phyloP scores from a whole-genome alignment of 2,113 vertebrate species.

The Ictalurus furcatus region DNA sequence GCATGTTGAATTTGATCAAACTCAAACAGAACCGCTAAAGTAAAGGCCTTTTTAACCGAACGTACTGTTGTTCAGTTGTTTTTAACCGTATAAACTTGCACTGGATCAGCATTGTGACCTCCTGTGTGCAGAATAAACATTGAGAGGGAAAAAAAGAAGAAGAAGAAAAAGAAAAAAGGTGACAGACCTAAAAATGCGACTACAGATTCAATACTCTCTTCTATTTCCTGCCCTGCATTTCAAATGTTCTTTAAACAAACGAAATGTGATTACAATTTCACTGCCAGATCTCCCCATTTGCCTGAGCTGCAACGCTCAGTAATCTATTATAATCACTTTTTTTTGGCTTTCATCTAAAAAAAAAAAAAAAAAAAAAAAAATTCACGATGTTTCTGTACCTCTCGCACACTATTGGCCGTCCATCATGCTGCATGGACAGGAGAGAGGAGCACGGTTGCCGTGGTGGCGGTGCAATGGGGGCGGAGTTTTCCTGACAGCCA shows the following conservation, averaged over 20 bases:
- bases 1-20: no score
- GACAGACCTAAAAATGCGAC: neutral
- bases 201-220: neutral
- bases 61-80: no score
- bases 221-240: neutral
- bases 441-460: slow-evolving; percentile 94
- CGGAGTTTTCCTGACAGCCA: slow-evolving; percentile 71
- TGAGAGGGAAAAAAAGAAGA: no score
- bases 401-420: slow-evolving; percentile 89
- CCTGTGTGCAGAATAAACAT: no score
- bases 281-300: neutral
- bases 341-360: neutral
- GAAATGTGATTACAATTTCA: neutral
- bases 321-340: neutral
- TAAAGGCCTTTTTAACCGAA: no score
- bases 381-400: slow-evolving; percentile 73
- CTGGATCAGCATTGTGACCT: no score
- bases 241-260: neutral
- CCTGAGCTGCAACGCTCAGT: neutral
- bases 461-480: slow-evolving; percentile 87
- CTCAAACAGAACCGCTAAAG: no score
- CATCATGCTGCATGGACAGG: slow-evolving; percentile 78
- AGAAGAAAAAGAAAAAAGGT: neutral
- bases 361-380: neutral
- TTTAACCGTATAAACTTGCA: no score